phyloP scores from a whole-genome alignment of 92 coral and sea anemone genomes.

The Isaurus tuberculatus region DNA sequence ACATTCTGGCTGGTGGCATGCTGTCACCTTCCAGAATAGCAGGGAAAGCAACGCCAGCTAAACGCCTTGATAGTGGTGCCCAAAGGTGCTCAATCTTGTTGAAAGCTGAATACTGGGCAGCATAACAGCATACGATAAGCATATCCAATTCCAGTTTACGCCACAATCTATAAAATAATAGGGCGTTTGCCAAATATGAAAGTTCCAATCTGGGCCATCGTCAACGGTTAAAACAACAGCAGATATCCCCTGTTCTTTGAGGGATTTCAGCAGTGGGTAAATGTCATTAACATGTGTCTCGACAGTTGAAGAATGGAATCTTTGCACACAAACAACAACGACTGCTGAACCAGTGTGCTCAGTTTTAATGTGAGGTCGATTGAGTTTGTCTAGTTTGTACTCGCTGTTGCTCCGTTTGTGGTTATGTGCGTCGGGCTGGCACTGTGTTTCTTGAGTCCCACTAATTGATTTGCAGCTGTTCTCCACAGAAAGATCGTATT shows the following conservation, averaged over 20 bases:
- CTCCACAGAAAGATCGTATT: neutral
- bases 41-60: conserved; percentile 33
- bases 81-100: neutral
- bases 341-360: conserved; percentile 18
- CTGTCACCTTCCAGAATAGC: conserved; percentile 30
- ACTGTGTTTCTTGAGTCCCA: neutral
- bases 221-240: conserved; percentile 9
- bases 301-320: conserved; percentile 28
- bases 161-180: conserved; percentile 50
- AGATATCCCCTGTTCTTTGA: conserved; percentile 9
- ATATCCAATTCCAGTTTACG: conserved; percentile 42
- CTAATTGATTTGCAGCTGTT: neutral
- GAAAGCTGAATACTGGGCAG: conserved; percentile 15
- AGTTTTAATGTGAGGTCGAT: conserved; percentile 11
- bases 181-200: conserved; percentile 38
- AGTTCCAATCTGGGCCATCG: conserved; percentile 63
- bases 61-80: conserved; percentile 23
- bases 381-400: conserved; percentile 17
- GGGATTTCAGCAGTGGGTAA: conserved; percentile 19
- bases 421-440: neutral
- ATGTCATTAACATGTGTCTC: conserved; percentile 15
- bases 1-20: conserved; percentile 33
- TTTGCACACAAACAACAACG: neutral
- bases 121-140: conserved; percentile 49
- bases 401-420: neutral